Percentiles rank a stretch among this genome's conserved stretches.
Conservation (phyloP, 1,140 invertebrate species). For the Galleria mellonella region DNA sequence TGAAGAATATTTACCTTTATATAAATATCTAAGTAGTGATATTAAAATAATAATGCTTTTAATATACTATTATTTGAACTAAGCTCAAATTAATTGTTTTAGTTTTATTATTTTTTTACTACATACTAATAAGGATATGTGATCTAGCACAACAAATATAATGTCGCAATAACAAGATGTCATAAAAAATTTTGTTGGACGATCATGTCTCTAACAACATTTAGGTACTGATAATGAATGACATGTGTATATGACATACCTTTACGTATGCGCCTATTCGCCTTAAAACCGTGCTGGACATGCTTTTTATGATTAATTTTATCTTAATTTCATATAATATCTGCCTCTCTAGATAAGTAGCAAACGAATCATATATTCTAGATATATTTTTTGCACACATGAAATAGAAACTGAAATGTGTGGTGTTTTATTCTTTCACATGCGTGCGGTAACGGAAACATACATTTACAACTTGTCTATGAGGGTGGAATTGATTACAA, state of each 20-base stretch:
- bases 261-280: not conserved
- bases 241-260: not conserved
- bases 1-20: not conserved
- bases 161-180: no score
- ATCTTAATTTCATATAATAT: conserved; percentile 1
- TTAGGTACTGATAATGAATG: not conserved
- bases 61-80: not conserved
- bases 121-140: conserved; percentile 6
- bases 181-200: not conserved
- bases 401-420: no score
- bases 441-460: no score
- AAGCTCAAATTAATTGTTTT: not conserved
- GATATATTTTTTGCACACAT: no score
- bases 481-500: no score
- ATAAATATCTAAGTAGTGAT: no score
- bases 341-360: no score
- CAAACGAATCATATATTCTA: no score
- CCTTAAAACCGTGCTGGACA: not conserved
- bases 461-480: no score
- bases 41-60: no score
- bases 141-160: conserved; percentile 5
- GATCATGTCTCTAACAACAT: not conserved
- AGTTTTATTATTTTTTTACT: not conserved
- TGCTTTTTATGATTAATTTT: not conserved
- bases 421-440: no score